A percentile compares a stretch with the other conserved stretches of the same genome.
Evolutionary conservation across 2,888 invertebrate species (phyloP).

Genomic region (Drosophila pullipes): DNA sequence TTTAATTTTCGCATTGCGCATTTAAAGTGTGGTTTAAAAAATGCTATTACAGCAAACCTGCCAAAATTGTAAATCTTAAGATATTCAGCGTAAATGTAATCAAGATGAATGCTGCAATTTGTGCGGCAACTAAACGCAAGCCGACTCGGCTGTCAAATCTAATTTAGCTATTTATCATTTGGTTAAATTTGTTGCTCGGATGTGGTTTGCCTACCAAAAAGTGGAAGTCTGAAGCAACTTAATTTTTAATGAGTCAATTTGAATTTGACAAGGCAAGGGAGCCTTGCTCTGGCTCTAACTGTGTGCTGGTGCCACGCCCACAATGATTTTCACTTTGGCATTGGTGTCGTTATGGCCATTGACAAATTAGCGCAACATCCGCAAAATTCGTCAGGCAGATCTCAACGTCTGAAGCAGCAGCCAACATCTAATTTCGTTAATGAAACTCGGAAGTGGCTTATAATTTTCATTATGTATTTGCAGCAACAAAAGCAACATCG

Average conservation of each 20-base stretch:
- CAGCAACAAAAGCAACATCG: constrained; percentile 40
- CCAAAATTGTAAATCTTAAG: constrained; percentile 50
- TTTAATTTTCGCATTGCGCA: background rate
- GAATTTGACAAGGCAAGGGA: constrained; percentile 76
- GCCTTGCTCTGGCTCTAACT: constrained; percentile 9
- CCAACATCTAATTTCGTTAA: constrained; percentile 77
- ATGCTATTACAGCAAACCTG: constrained; percentile 31
- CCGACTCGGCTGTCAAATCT: constrained; percentile 72
- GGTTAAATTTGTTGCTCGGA: constrained; percentile 64
- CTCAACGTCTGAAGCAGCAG: constrained; percentile 18
- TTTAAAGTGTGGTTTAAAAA: constrained; percentile 6
- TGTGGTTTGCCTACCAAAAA: constrained; percentile 35
- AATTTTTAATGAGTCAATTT: constrained; percentile 82
- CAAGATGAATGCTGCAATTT: constrained; percentile 79
- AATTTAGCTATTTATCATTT: constrained; percentile 82
- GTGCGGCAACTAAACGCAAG: constrained; percentile 48
- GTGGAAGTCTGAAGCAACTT: constrained; percentile 61
- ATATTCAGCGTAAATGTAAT: constrained; percentile 68
- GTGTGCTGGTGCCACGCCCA: constrained; percentile 53
- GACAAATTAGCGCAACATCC: constrained; percentile 78
- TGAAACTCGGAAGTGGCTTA: constrained; percentile 80
- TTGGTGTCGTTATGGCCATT: constrained; percentile 67
- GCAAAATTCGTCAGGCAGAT: constrained; percentile 65
- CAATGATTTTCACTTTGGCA: constrained; percentile 69
- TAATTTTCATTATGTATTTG: constrained; percentile 71